Evolutionary conservation across 2,888 invertebrate genomes (phyloP).

Genomic region (Epinotia ramella): DNA sequence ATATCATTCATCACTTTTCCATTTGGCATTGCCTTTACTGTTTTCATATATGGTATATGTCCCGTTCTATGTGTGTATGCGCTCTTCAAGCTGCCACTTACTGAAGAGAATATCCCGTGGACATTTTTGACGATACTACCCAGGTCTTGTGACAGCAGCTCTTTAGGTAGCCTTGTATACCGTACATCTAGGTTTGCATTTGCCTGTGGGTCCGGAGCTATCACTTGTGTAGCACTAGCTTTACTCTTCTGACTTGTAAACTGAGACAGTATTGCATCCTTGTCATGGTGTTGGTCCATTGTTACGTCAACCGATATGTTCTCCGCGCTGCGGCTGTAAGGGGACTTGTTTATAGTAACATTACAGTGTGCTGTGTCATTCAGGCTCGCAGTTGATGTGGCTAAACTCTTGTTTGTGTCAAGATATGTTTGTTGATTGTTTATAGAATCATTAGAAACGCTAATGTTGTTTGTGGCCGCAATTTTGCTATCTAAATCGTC

Average conservation of each 20-base stretch:
- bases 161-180: conserved; percentile 72
- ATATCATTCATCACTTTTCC: conserved; percentile 78
- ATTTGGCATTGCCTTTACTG: conserved; percentile 63
- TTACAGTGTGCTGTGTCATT: conserved; percentile 57
- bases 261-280: conserved; percentile 68
- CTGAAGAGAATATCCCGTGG: conserved; percentile 80
- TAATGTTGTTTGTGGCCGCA: background rate
- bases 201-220: conserved; percentile 60
- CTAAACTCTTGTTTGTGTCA: conserved; percentile 53
- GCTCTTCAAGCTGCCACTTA: conserved; percentile 78
- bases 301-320: conserved; percentile 62
- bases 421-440: conserved; percentile 14
- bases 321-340: conserved; percentile 72
- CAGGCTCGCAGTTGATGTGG: conserved; percentile 70
- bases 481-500: conserved; percentile 17
- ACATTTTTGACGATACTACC: conserved; percentile 81
- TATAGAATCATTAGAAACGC: conserved; percentile 26
- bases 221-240: conserved; percentile 68
- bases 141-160: conserved; percentile 73
- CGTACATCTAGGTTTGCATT: conserved; percentile 54
- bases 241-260: conserved; percentile 69
- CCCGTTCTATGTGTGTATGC: conserved; percentile 71
- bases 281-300: conserved; percentile 55
- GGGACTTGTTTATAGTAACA: conserved; percentile 55
- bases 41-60: conserved; percentile 62